phyloP scores from a whole-genome alignment of 2,888 invertebrate species.

The Tromatobia lineatoria region DNA sequence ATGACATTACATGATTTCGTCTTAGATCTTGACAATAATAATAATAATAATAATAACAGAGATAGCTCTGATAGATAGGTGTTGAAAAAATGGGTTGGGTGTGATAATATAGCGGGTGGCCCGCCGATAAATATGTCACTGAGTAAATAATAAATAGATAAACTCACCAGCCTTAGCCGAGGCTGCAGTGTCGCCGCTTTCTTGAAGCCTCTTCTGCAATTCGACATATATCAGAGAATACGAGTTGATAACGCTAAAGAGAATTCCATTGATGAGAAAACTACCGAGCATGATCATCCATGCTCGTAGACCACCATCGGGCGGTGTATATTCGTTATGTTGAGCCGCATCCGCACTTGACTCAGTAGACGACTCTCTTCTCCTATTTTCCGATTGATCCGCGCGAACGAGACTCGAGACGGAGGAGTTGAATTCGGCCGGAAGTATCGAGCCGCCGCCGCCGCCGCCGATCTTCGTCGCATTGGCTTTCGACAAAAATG shows the following conservation, averaged over 20 bases:
- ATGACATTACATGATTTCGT: no score
- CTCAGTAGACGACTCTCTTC: conserved; percentile 26
- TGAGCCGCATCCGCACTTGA: neutral
- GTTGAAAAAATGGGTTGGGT: no score
- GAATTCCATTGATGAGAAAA: conserved; percentile 95
- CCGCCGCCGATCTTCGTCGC: conserved; percentile 41
- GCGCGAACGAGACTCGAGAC: conserved; percentile 23
- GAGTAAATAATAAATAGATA: conserved; percentile 1
- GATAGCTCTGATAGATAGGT: no score
- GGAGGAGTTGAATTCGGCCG: conserved; percentile 39
- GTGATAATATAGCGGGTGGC: no score
- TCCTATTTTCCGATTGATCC: conserved; percentile 4
- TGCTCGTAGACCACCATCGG: conserved; percentile 93
- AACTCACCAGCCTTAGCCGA: conserved; percentile 94
- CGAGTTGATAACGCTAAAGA: conserved; percentile 96
- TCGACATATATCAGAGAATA: conserved; percentile 93
- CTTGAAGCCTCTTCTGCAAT: conserved; percentile 88
- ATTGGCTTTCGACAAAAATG: conserved; percentile 38
- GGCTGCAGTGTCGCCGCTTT: conserved; percentile 90
- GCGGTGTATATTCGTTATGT: conserved; percentile 83
- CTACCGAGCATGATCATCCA: conserved; percentile 94
- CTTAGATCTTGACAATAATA: no score
- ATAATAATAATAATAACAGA: no score
- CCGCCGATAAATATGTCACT: no score
- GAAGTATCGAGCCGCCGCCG: no score